Conservation (phyloP, 2,797 vertebrate species). For the Craterocephalus amniculus region DNA sequence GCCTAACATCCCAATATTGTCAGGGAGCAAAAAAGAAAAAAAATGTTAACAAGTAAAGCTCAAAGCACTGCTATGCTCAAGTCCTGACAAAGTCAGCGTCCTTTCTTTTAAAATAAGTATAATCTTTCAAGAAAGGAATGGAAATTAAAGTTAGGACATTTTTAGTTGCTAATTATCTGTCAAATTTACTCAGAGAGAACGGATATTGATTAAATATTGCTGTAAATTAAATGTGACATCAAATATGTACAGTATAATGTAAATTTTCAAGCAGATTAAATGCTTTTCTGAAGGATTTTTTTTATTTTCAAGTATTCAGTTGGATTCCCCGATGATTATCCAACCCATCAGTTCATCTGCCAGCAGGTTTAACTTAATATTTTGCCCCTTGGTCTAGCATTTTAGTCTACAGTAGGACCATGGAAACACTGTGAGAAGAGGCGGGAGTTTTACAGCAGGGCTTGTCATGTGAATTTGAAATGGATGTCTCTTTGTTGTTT, state of each 20-base stretch:
- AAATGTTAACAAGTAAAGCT: not conserved
- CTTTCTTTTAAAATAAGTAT: not conserved
- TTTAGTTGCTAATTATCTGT: not conserved
- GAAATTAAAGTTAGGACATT: not conserved
- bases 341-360: constrained; percentile 57
- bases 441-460: constrained; percentile 50
- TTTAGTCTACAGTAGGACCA: constrained; percentile 32
- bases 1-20: not conserved
- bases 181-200: constrained; percentile 4
- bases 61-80: not conserved
- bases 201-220: not conserved
- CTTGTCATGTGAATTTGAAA: constrained; percentile 70
- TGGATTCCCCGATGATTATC: constrained; percentile 37
- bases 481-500: constrained; percentile 48
- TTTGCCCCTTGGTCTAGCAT: constrained; percentile 46
- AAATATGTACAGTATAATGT: not conserved
- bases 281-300: not conserved
- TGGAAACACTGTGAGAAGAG: constrained; percentile 36
- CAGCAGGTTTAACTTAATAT: constrained; percentile 58
- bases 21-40: too few species aligned
- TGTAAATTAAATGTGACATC: not conserved
- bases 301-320: not conserved
- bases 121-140: not conserved
- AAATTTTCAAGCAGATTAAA: constrained; percentile 12
- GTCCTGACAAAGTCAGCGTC: not conserved